Conservation (phyloP, 2,888 invertebrate genomes). For the Shargacucullia verbasci region DNA sequence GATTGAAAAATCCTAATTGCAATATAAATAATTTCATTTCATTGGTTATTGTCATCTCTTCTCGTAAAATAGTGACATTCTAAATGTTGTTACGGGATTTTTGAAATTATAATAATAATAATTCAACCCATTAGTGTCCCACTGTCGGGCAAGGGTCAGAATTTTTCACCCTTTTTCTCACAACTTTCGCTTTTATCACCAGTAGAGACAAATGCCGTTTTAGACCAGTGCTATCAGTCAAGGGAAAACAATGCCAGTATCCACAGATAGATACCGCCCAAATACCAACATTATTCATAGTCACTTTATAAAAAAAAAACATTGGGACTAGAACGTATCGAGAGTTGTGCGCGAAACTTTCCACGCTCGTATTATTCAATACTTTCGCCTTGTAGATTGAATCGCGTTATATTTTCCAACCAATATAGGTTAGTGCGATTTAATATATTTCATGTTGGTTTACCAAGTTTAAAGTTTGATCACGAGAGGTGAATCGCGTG, state of each 20-base stretch:
- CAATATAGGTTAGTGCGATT: conserved; percentile 28
- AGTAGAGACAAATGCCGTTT: too few relatives aligned
- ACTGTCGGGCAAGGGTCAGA: too few relatives aligned
- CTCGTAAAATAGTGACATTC: too few relatives aligned
- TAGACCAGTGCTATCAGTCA: too few relatives aligned
- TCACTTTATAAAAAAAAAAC: background rate
- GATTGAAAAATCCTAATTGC: too few relatives aligned
- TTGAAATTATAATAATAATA: too few relatives aligned
- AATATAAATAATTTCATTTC: too few relatives aligned
- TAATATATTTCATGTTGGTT: conserved; percentile 36
- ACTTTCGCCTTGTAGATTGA: conserved; percentile 21
- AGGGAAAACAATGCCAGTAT: background rate
- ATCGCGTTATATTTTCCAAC: conserved; percentile 35
- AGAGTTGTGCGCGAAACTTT: conserved; percentile 13
- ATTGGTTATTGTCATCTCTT: too few relatives aligned
- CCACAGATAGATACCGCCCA: background rate
- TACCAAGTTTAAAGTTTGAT: conserved; percentile 32
- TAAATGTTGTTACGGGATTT: too few relatives aligned
- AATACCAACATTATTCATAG: background rate
- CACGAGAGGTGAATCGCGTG: conserved; percentile 53
- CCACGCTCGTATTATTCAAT: conserved; percentile 12
- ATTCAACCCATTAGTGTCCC: too few relatives aligned
- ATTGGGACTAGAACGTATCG: conserved; percentile 4
- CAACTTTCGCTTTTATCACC: too few relatives aligned
- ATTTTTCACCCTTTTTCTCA: too few relatives aligned